phyloP scores from a whole-genome alignment of 2,113 vertebrate genomes.

The Callopanchax toddi region DNA sequence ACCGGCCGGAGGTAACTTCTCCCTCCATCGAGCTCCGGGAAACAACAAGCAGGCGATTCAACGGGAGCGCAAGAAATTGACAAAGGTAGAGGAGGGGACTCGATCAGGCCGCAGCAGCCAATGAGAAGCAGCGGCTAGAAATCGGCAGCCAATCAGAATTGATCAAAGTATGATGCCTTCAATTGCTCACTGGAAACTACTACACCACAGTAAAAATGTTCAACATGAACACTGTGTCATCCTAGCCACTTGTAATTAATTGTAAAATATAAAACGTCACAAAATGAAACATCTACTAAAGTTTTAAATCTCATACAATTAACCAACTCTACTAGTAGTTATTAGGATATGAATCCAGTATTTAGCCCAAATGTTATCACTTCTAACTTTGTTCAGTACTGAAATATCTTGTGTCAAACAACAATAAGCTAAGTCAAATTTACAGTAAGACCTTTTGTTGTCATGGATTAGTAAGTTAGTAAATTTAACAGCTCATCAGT shows the following conservation, averaged over 20 bases:
- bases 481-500: too few relatives aligned
- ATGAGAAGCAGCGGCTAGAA: constrained; percentile 41
- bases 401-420: too few relatives aligned
- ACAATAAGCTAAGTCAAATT: too few relatives aligned
- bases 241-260: too few relatives aligned
- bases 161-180: constrained; percentile 38
- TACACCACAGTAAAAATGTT: accelerated
- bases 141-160: constrained; percentile 64
- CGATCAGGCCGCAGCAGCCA: constrained; percentile 71
- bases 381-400: too few relatives aligned
- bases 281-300: neutral
- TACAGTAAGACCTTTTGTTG: too few relatives aligned
- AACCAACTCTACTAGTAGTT: too few relatives aligned
- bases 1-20: constrained; percentile 29
- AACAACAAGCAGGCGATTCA: constrained; percentile 70
- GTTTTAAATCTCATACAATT: neutral
- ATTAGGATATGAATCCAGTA: neutral
- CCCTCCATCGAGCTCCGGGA: constrained; percentile 39
- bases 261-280: too few relatives aligned
- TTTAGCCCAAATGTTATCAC: too few relatives aligned
- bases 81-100: constrained; percentile 82
- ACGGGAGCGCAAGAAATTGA: constrained; percentile 77
- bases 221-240: too few relatives aligned
- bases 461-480: too few relatives aligned
- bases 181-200: constrained; percentile 11